Percentiles rank a stretch among this genome's conserved stretches.
Evolutionary conservation across 2,888 invertebrate genomes (phyloP).

Genomic region (Ditula angustiorana): DNA sequence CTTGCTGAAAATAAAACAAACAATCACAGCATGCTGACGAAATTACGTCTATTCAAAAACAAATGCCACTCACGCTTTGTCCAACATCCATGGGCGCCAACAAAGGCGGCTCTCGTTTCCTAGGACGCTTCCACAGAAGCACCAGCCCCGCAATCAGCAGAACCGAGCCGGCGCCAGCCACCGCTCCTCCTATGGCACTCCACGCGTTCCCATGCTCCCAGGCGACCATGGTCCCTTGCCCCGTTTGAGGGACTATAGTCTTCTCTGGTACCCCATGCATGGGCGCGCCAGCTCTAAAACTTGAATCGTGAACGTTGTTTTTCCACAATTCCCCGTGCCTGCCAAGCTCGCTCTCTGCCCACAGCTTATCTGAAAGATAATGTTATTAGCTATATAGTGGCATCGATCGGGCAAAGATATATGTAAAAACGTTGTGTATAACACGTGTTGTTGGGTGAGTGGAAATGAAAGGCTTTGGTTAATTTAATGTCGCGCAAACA

Average conservation of each 20-base stretch:
- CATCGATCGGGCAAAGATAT: slow-evolving; percentile 69
- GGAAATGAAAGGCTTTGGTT: slow-evolving; percentile 27
- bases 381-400: slow-evolving; percentile 70
- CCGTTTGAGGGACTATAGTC: slow-evolving; percentile 55
- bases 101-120: slow-evolving; percentile 59
- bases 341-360: slow-evolving; percentile 62
- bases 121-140: slow-evolving; percentile 68
- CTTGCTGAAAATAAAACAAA: too few species aligned
- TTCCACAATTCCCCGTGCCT: slow-evolving; percentile 62
- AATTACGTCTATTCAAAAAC: too few species aligned
- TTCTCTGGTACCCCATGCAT: slow-evolving; percentile 39
- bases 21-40: too few species aligned
- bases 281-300: not conserved
- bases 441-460: slow-evolving; percentile 9
- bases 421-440: slow-evolving; percentile 36
- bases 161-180: slow-evolving; percentile 72
- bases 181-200: slow-evolving; percentile 74
- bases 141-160: slow-evolving; percentile 68
- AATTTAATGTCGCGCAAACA: slow-evolving; percentile 23
- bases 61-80: slow-evolving; percentile 67
- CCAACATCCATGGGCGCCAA: slow-evolving; percentile 74
- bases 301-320: slow-evolving; percentile 6
- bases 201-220: slow-evolving; percentile 61
- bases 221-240: slow-evolving; percentile 49
- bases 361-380: slow-evolving; percentile 81